Evolutionary conservation across 2,113 vertebrate species (phyloP).

Genomic region (Lophochroa leadbeateri): DNA sequence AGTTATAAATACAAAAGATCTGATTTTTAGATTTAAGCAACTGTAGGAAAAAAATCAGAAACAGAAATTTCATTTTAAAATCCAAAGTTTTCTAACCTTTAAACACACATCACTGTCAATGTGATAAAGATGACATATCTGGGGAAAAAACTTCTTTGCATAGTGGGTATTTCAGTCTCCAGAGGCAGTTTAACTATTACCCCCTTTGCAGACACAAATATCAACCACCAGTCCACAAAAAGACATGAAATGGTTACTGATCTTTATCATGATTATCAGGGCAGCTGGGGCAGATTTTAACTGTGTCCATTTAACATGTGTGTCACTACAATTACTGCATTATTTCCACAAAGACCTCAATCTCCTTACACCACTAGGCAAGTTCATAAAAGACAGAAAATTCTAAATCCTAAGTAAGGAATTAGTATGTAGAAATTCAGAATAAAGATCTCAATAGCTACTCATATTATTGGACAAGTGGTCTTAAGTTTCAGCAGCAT

Average conservation of each 20-base stretch:
- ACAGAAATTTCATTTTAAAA: not conserved
- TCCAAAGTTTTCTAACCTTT: not conserved
- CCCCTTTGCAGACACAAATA: not conserved
- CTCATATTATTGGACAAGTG: not conserved
- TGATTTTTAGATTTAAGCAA: not conserved
- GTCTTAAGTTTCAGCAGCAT: not conserved
- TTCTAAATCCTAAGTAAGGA: not conserved
- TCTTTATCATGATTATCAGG: not conserved
- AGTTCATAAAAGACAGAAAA: not conserved
- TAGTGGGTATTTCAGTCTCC: not conserved
- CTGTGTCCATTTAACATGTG: not conserved
- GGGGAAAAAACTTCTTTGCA: not conserved
- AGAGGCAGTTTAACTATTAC: not conserved
- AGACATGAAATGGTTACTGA: not conserved
- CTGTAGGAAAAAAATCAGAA: not conserved
- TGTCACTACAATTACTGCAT: not conserved
- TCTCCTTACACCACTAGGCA: not conserved
- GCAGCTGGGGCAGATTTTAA: not conserved
- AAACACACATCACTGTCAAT: not conserved
- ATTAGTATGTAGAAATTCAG: not conserved
- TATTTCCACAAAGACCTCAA: not conserved
- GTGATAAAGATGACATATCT: not conserved
- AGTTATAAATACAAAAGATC: not conserved
- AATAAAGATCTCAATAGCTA: not conserved
- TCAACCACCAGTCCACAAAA: not conserved